Evolutionary conservation across 1,140 invertebrate species (phyloP).

Genomic region (Pentalonia nigronervosa): DNA sequence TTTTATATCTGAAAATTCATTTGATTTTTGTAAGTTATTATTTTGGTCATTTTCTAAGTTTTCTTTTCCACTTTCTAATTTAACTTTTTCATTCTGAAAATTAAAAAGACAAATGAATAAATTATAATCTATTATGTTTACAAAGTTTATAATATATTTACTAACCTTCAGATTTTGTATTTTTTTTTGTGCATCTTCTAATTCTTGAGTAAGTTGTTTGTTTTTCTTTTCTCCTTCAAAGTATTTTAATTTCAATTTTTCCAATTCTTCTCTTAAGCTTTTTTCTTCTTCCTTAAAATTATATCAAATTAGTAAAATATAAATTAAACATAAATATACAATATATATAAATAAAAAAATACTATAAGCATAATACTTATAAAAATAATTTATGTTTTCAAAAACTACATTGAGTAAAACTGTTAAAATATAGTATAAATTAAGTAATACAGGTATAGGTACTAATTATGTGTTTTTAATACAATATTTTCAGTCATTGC

Average conservation of each 20-base stretch:
- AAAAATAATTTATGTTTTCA: too few relatives aligned
- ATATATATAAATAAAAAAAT: not conserved
- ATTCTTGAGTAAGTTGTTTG: conserved; percentile 20
- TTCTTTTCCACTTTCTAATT: conserved; percentile 12
- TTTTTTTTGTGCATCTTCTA: not conserved
- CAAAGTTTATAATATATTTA: not conserved
- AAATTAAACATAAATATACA: not conserved
- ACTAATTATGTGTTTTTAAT: too few relatives aligned
- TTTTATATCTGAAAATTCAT: not conserved
- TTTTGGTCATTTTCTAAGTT: conserved; percentile 17
- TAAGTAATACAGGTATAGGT: too few relatives aligned
- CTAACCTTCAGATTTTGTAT: conserved; percentile 23
- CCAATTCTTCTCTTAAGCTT: conserved; percentile 49
- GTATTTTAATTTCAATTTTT: conserved; percentile 46
- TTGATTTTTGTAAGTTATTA: not conserved
- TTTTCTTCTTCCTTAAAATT: conserved; percentile 56
- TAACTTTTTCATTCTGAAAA: conserved; percentile 28
- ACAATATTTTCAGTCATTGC: too few relatives aligned
- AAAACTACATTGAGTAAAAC: too few relatives aligned
- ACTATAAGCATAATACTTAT: too few relatives aligned
- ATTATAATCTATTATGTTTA: not conserved
- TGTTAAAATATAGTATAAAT: too few relatives aligned
- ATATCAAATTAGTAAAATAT: not conserved
- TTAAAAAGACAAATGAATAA: not conserved
- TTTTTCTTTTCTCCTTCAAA: conserved; percentile 13